Evolutionary conservation across 1,140 invertebrate species (phyloP).

Genomic region (Plodia interpunctella): DNA sequence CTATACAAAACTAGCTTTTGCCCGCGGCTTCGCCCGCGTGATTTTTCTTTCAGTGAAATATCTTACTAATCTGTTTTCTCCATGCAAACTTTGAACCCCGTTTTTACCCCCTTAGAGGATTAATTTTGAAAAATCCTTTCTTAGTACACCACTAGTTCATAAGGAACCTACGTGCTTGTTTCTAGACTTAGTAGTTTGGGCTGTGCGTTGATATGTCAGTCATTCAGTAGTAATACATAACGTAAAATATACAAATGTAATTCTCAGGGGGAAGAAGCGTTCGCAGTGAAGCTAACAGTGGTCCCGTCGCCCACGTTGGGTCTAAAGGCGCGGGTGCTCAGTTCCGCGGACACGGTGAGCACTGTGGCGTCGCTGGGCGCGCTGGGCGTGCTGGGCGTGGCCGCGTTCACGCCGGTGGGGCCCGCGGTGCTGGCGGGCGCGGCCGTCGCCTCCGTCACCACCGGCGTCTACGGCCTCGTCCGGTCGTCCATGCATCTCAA

Average conservation of each 20-base stretch:
- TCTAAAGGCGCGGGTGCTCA: slow-evolving; percentile 49
- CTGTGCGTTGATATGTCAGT: too few relatives aligned
- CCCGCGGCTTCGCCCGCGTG: too few relatives aligned
- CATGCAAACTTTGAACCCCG: too few relatives aligned
- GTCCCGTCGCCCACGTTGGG: slow-evolving; percentile 54
- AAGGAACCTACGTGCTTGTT: too few relatives aligned
- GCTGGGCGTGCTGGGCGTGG: slow-evolving; percentile 56
- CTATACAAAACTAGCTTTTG: too few relatives aligned
- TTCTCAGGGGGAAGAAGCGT: slow-evolving; percentile 47
- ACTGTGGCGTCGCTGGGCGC: slow-evolving; percentile 60
- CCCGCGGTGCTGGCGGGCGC: slow-evolving; percentile 53
- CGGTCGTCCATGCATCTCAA: slow-evolving; percentile 57
- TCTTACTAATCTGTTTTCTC: too few relatives aligned
- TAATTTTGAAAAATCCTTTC: too few relatives aligned
- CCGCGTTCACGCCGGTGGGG: slow-evolving; percentile 59
- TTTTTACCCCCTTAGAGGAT: too few relatives aligned
- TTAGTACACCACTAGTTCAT: too few relatives aligned
- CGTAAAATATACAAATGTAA: neutral
- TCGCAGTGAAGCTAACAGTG: slow-evolving; percentile 57
- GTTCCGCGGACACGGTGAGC: slow-evolving; percentile 54
- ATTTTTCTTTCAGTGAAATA: too few relatives aligned
- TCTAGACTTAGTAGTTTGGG: too few relatives aligned
- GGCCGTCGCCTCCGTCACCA: slow-evolving; percentile 48
- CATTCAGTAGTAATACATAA: too few relatives aligned
- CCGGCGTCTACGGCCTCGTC: slow-evolving; percentile 61